Percentiles rank a stretch among this genome's conserved stretches.
Conservation (phyloP, 2,888 invertebrate species). For the Ochropleura leucogaster region DNA sequence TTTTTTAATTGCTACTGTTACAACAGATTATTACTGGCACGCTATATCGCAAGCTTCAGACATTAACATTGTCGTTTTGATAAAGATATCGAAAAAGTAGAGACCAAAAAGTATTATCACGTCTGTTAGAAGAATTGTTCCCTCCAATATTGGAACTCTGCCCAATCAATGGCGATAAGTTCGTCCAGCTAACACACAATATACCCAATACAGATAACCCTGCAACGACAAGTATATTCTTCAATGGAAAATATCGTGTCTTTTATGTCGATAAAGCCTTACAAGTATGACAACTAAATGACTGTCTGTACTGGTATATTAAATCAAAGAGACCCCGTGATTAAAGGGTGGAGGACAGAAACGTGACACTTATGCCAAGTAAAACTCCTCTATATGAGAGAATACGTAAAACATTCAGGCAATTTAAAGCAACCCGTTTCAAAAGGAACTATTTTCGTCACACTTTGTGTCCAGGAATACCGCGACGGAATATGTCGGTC, state of each 20-base stretch:
- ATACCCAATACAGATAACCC: conserved; percentile 18
- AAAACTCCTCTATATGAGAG: conserved; percentile 20
- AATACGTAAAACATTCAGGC: conserved; percentile 37
- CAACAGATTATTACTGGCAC: background rate
- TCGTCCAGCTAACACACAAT: conserved; percentile 16
- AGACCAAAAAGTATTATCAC: background rate
- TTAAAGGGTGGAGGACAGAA: conserved; percentile 36
- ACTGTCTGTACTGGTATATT: conserved; percentile 20
- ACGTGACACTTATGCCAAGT: conserved; percentile 58
- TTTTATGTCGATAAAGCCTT: conserved; percentile 13
- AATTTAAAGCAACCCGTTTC: conserved; percentile 43
- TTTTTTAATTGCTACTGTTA: conserved; percentile 4
- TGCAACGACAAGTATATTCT: conserved; percentile 7
- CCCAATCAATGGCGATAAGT: conserved; percentile 44
- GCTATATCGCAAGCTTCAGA: background rate
- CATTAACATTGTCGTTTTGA: background rate
- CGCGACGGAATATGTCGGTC: conserved; percentile 23
- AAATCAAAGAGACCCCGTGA: conserved; percentile 54
- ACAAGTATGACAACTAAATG: conserved; percentile 21
- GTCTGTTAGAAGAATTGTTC: background rate
- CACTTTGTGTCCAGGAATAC: conserved; percentile 27
- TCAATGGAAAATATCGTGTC: conserved; percentile 16
- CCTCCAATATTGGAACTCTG: conserved; percentile 42
- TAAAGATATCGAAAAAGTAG: conserved; percentile 6
- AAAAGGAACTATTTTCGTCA: conserved; percentile 35